Evolutionary conservation across 2,888 invertebrate species (phyloP).

Genomic region (Peribatodes rhomboidaria): DNA sequence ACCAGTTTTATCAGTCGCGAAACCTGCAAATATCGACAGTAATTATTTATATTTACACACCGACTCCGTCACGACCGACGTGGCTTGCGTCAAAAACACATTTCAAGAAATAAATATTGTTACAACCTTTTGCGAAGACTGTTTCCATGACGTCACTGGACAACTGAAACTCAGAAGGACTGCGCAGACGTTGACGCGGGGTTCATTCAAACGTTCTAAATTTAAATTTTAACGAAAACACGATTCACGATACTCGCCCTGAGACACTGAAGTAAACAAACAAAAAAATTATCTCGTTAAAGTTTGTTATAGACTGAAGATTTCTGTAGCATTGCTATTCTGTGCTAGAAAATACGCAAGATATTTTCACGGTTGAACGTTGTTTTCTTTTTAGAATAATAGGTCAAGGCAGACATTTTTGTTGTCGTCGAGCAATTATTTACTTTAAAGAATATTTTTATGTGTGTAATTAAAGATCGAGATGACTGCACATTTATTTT

Average conservation of each 20-base stretch:
- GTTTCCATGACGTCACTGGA: constrained; percentile 43
- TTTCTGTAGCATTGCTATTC: constrained; percentile 37
- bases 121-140: constrained; percentile 29
- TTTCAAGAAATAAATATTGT: constrained; percentile 36
- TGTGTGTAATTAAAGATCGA: constrained; percentile 28
- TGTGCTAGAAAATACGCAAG: constrained; percentile 21
- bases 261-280: constrained; percentile 42
- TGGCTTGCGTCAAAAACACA: constrained; percentile 36
- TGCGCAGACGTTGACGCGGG: constrained; percentile 46
- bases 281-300: constrained; percentile 37
- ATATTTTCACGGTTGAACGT: constrained; percentile 36
- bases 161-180: constrained; percentile 39
- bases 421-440: constrained; percentile 34
- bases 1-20: constrained; percentile 10
- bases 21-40: constrained; percentile 13
- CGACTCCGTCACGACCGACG: constrained; percentile 29
- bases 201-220: constrained; percentile 53
- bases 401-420: constrained; percentile 48
- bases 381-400: constrained; percentile 43
- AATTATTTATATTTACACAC: constrained; percentile 31
- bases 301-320: constrained; percentile 26
- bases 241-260: constrained; percentile 48
- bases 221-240: constrained; percentile 49
- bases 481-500: constrained; percentile 19
- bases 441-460: constrained; percentile 29